Evolutionary conservation across 23 tunicate genomes (phyloP).

Genomic region (Ciona savignyi): DNA sequence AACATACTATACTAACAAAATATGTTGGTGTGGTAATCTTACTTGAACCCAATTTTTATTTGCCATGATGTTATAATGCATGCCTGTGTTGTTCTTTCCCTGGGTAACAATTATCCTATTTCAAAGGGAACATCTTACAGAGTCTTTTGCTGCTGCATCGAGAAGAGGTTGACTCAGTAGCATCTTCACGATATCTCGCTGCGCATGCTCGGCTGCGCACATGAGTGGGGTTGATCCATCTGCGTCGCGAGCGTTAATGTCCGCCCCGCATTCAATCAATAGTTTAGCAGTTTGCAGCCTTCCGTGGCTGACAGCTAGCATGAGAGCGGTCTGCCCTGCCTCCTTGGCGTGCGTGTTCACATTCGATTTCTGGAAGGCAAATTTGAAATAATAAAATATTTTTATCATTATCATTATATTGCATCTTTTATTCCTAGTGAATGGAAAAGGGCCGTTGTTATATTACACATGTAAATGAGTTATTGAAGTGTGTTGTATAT

Average conservation of each 20-base stretch:
- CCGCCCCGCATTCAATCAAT: conserved; percentile 67
- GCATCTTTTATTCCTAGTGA: no score
- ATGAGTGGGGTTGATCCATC: conserved; percentile 99
- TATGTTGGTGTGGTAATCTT: no score
- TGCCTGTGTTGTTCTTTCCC: no score
- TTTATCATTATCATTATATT: neutral
- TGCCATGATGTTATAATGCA: no score
- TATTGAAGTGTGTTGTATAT: no score
- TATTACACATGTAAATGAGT: no score
- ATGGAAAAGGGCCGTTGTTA: no score
- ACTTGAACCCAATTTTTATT: no score
- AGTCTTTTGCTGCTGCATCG: conserved; percentile 65
- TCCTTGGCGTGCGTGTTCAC: conserved; percentile 75
- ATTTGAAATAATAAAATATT: no score
- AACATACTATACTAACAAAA: no score
- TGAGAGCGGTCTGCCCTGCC: conserved; percentile 98
- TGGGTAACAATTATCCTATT: no score
- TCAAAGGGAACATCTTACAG: conserved; percentile 29
- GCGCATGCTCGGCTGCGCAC: conserved; percentile 96
- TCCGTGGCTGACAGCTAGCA: conserved; percentile 96
- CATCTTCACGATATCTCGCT: conserved; percentile 80
- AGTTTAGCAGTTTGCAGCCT: conserved; percentile 43
- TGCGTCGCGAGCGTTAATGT: conserved; percentile 80
- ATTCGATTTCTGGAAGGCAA: conserved; percentile 74
- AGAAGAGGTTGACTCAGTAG: conserved; percentile 62